phyloP scores from a whole-genome alignment of 2,888 invertebrate genomes.

The Chironomus tentans region DNA sequence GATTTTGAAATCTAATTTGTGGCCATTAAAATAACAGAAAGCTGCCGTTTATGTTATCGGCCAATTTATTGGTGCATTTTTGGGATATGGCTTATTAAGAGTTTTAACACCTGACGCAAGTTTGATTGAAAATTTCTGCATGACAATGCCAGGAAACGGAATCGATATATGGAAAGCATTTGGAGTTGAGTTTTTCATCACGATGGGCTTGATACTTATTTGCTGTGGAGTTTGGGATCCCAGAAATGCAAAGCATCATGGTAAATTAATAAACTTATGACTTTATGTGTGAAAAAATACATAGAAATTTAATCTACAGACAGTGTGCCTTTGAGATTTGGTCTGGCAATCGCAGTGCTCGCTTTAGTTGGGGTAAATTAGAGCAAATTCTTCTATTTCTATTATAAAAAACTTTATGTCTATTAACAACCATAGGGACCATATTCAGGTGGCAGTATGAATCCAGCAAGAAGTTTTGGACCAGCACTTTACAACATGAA shows the following conservation, averaged over 20 bases:
- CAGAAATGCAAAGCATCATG: conserved; percentile 53
- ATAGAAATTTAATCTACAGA: conserved; percentile 33
- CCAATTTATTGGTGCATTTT: conserved; percentile 56
- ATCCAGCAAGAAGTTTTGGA: conserved; percentile 61
- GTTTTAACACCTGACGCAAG: conserved; percentile 45
- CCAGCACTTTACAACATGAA: conserved; percentile 60
- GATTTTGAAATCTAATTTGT: too few relatives aligned
- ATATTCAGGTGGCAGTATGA: conserved; percentile 63
- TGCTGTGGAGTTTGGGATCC: conserved; percentile 67
- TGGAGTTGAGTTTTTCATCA: conserved; percentile 54
- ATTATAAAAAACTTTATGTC: too few relatives aligned
- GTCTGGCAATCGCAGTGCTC: neutral
- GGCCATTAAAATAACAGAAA: conserved; percentile 35
- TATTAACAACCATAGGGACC: conserved; percentile 52
- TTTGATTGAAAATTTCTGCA: neutral
- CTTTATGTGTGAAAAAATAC: too few relatives aligned
- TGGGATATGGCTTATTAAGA: conserved; percentile 61
- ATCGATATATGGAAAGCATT: conserved; percentile 44
- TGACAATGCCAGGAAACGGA: neutral
- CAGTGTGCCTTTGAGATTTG: conserved; percentile 42
- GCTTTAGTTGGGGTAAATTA: conserved; percentile 8
- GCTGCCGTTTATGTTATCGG: conserved; percentile 53
- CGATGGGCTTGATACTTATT: conserved; percentile 54
- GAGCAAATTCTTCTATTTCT: too few relatives aligned
- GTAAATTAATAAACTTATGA: too few relatives aligned